A percentile compares a stretch with the other conserved stretches of the same genome.
Evolutionary conservation across 2,797 vertebrate species (phyloP).

Genomic region (Iguana delicatissima): DNA sequence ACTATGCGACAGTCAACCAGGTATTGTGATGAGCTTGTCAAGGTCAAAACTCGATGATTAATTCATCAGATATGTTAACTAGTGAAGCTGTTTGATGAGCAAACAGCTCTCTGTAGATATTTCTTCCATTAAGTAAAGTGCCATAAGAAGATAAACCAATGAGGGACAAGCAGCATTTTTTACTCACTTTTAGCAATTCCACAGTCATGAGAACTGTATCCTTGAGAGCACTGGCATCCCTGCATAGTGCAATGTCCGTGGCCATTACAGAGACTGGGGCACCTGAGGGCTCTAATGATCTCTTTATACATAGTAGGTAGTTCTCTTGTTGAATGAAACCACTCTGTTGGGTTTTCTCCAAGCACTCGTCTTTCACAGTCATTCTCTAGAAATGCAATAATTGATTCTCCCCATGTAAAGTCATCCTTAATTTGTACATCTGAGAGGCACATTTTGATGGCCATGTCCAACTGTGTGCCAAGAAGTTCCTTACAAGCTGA

Average conservation of each 20-base stretch:
- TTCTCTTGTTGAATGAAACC: neutral
- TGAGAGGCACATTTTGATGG: conserved; percentile 81
- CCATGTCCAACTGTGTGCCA: conserved; percentile 78
- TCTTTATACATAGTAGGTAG: conserved; percentile 20
- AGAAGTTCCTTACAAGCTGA: conserved; percentile 75
- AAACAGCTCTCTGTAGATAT: conserved; percentile 72
- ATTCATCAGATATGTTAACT: conserved; percentile 78
- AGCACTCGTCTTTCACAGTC: conserved; percentile 85
- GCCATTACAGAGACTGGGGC: conserved; percentile 72
- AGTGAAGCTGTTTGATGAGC: conserved; percentile 73
- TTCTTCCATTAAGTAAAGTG: conserved; percentile 69
- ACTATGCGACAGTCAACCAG: conserved; percentile 70
- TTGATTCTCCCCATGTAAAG: conserved; percentile 76
- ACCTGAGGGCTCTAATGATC: conserved; percentile 48
- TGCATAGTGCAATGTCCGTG: conserved; percentile 81
- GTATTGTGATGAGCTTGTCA: conserved; percentile 77
- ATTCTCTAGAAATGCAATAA: conserved; percentile 85
- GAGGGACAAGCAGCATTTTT: conserved; percentile 71
- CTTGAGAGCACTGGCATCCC: conserved; percentile 82
- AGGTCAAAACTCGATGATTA: conserved; percentile 78
- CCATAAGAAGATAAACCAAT: conserved; percentile 55
- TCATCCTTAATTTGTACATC: conserved; percentile 87
- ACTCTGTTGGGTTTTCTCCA: conserved; percentile 71
- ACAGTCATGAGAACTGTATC: conserved; percentile 83
- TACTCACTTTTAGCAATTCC: conserved; percentile 82